Conservation (phyloP, 2,113 vertebrate species). For the Lamprotornis superbus region DNA sequence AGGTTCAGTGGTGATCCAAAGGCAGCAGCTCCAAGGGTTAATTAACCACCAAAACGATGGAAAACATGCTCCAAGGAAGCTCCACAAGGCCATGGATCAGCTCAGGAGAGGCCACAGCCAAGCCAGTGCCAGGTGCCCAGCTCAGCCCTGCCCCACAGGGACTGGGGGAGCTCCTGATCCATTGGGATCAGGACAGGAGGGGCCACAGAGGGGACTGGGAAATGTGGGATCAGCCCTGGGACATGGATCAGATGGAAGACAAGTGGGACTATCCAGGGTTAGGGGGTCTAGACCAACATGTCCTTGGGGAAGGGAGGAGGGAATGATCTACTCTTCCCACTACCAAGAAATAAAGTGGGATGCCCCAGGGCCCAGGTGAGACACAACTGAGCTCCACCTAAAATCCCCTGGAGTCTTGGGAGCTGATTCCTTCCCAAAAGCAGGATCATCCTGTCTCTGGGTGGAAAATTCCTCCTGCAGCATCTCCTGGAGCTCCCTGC, state of each 20-base stretch:
- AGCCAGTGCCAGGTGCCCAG: rapidly evolving
- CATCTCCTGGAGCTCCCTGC: rapidly evolving
- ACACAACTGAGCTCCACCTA: neutral
- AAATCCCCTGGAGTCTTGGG: rapidly evolving
- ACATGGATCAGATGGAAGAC: neutral
- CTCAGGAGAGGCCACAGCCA: neutral
- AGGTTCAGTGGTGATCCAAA: rapidly evolving
- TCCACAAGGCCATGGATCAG: rapidly evolving
- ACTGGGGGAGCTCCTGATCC: rapidly evolving
- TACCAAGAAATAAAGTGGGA: rapidly evolving
- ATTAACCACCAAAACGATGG: rapidly evolving
- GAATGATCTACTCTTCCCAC: neutral
- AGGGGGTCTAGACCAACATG: rapidly evolving
- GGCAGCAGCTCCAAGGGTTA: neutral
- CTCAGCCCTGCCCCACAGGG: neutral
- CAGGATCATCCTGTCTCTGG: neutral
- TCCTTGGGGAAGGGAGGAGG: too few relatives aligned
- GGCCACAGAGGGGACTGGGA: rapidly evolving
- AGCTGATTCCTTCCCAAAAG: neutral
- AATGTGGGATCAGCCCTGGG: rapidly evolving
- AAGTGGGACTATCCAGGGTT: rapidly evolving
- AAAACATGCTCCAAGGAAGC: neutral
- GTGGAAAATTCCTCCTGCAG: neutral
- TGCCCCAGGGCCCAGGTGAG: neutral
- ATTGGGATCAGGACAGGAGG: rapidly evolving